Conservation (phyloP, 1,140 invertebrate species). For the Saccostrea cuccullata region DNA sequence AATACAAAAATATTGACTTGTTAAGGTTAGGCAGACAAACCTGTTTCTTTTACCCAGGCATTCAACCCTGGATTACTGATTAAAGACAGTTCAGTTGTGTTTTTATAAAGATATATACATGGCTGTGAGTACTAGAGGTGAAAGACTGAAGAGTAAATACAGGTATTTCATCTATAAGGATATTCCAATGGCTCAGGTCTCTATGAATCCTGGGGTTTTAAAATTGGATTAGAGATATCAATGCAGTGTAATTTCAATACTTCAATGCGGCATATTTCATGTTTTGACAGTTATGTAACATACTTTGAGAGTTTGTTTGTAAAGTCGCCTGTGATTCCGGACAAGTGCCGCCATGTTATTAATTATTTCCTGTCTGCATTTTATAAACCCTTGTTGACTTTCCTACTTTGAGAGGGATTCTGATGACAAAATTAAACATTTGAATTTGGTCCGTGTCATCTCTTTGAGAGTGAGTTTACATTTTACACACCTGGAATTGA, state of each 20-base stretch:
- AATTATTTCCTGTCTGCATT: background rate
- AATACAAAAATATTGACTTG: no score
- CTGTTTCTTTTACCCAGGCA: no score
- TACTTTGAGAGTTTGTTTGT: constrained; percentile 5
- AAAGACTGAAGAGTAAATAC: no score
- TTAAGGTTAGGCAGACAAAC: no score
- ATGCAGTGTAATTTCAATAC: background rate
- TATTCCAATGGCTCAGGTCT: background rate
- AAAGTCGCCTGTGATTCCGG: background rate
- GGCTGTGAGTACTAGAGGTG: no score
- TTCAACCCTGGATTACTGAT: no score
- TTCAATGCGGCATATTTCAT: background rate
- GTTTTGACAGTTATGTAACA: constrained; percentile 30
- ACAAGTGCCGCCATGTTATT: background rate
- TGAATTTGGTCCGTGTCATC: background rate
- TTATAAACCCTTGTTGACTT: constrained; percentile 1
- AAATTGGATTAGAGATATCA: background rate
- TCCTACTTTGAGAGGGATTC: background rate
- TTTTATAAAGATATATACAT: no score
- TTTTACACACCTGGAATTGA: background rate
- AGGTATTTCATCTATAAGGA: no score
- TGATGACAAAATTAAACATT: constrained; percentile 9
- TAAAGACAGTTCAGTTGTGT: no score
- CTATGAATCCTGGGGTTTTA: background rate
- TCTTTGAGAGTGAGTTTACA: background rate